Conservation (phyloP, 2,797 vertebrate genomes). For the Nyctibius grandis region DNA sequence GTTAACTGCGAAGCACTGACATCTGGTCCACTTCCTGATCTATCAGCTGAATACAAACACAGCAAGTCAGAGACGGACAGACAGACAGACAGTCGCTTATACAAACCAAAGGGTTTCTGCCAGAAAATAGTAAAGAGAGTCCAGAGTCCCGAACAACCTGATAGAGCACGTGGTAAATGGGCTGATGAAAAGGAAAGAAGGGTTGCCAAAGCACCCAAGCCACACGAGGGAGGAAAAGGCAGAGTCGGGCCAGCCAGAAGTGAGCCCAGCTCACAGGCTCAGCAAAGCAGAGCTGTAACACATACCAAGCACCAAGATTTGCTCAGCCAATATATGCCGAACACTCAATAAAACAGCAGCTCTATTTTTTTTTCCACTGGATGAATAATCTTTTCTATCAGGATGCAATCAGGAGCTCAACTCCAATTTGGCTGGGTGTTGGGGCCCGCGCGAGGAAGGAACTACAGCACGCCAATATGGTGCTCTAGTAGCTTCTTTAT, state of each 20-base stretch:
- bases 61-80: background rate
- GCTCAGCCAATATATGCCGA: background rate
- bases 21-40: background rate
- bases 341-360: background rate
- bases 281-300: background rate
- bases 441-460: too few species aligned
- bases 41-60: background rate
- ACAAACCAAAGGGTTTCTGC: background rate
- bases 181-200: background rate
- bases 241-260: background rate
- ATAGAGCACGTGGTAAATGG: background rate
- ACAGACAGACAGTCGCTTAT: background rate
- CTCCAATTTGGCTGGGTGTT: background rate
- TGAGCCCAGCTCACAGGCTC: background rate
- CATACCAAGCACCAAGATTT: background rate
- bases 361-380: background rate
- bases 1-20: background rate
- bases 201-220: background rate
- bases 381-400: slow-evolving; percentile 10
- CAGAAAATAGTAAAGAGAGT: background rate
- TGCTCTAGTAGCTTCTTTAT: too few species aligned
- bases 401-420: background rate
- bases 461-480: too few species aligned
- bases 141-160: background rate
- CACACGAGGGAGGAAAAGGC: background rate